These are phyloP conservation scores for Melangyna quadrimaculata DNA, from an alignment of 2,888 invertebrate species.

Conservation along the genomic window DNA sequence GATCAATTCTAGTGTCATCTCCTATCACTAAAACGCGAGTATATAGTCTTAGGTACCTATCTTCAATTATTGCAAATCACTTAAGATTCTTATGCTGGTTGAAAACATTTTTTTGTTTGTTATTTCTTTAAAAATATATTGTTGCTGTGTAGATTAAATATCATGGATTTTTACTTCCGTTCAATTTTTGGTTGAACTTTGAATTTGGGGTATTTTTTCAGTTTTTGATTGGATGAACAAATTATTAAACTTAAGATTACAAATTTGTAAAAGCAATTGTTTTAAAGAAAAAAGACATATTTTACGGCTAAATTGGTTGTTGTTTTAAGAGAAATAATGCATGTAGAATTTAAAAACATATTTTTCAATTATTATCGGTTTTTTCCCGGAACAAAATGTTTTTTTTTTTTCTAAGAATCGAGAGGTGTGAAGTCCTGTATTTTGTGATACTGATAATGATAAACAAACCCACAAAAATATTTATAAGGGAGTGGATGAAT, in stretches of 20 bases:
- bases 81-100: constrained; percentile 33
- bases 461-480: no score
- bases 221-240: constrained; percentile 38
- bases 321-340: no score
- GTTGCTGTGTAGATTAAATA: constrained; percentile 5
- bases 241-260: background rate
- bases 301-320: no score
- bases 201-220: constrained; percentile 44
- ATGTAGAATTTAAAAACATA: no score
- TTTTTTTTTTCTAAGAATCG: no score
- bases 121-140: background rate
- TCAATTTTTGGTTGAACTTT: constrained; percentile 28
- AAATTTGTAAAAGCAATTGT: no score
- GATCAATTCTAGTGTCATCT: constrained; percentile 63
- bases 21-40: constrained; percentile 35
- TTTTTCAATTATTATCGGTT: no score
- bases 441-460: no score
- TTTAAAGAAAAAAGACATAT: background rate
- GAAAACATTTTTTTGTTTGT: constrained; percentile 14
- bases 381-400: no score
- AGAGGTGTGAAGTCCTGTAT: no score
- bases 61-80: constrained; percentile 55
- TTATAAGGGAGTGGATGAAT: no score
- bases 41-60: background rate
- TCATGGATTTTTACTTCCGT: constrained; percentile 39